A percentile compares a stretch with the other conserved stretches of the same genome.
Evolutionary conservation across 2,113 vertebrate genomes (phyloP).

Genomic region (Lagopus leucura): DNA sequence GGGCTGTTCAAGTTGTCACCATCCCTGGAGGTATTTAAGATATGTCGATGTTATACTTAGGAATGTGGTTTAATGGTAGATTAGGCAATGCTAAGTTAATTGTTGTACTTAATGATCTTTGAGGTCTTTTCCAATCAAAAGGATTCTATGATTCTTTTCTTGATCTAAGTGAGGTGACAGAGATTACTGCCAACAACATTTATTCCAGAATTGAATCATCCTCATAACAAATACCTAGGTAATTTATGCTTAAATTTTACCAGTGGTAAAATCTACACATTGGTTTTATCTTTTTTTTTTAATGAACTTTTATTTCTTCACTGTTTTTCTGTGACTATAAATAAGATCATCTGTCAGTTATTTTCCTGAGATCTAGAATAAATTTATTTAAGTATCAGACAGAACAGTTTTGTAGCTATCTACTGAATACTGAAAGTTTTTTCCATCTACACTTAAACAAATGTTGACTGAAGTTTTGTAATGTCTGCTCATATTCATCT

Average conservation of each 20-base stretch:
- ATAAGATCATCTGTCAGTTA: not conserved
- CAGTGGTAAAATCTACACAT: not conserved
- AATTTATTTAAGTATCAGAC: not conserved
- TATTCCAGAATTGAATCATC: not conserved
- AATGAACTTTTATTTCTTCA: not conserved
- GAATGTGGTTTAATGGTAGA: too few species aligned
- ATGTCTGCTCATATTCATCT: not conserved
- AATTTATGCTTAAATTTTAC: not conserved
- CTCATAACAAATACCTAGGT: not conserved
- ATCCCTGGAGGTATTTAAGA: too few species aligned
- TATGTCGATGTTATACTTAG: too few species aligned
- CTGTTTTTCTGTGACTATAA: not conserved
- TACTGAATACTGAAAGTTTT: not conserved
- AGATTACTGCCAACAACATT: not conserved
- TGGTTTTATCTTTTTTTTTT: not conserved
- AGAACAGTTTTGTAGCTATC: not conserved
- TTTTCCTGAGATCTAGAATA: not conserved
- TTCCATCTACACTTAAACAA: not conserved
- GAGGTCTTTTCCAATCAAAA: too few species aligned
- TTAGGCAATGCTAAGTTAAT: too few species aligned
- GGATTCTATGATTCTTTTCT: too few species aligned
- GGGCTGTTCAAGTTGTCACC: too few species aligned
- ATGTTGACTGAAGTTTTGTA: not conserved
- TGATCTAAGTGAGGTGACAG: not conserved
- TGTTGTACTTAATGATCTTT: too few species aligned